Evolutionary conservation across 2,888 invertebrate species (phyloP).

Genomic region (Drosophila sordidula): DNA sequence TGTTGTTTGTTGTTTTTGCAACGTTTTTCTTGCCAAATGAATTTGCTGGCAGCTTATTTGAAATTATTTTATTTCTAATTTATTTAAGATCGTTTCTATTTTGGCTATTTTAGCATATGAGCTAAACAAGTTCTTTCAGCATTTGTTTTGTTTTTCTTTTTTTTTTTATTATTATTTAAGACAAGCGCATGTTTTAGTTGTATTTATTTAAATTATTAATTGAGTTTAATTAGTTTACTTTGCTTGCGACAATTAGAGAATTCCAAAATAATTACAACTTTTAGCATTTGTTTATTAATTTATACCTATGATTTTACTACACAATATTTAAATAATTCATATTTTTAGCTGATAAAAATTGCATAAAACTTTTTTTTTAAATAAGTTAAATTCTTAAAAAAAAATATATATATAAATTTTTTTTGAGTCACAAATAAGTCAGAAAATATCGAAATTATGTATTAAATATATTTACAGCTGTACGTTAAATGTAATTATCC

Average conservation of each 20-base stretch:
- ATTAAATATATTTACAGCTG: neutral
- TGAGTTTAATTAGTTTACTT: conserved; percentile 27
- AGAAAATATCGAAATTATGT: conserved; percentile 1
- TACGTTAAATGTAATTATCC: conserved; percentile 1
- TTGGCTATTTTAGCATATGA: conserved; percentile 56
- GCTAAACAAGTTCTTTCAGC: conserved; percentile 26
- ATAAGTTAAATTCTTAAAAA: too few species aligned
- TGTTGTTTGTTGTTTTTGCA: conserved; percentile 16
- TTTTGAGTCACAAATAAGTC: conserved; percentile 31
- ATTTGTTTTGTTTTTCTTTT: conserved; percentile 30
- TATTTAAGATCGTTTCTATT: conserved; percentile 32
- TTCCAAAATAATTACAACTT: conserved; percentile 49
- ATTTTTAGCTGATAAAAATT: conserved; percentile 5
- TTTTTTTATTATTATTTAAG: conserved; percentile 9
- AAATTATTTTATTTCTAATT: conserved; percentile 34
- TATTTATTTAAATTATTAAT: conserved; percentile 50
- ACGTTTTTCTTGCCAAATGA: conserved; percentile 62
- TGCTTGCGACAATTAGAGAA: conserved; percentile 62
- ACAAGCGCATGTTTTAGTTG: conserved; percentile 52
- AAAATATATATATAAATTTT: neutral
- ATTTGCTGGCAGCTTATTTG: conserved; percentile 53
- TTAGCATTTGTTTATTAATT: conserved; percentile 23
- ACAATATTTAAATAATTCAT: conserved; percentile 11
- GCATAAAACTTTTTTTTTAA: conserved; percentile 4
- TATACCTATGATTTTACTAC: conserved; percentile 5